These are phyloP conservation scores for Calameuta idolon DNA, from an alignment of 2,888 invertebrate genomes.

Conservation along the genomic window DNA sequence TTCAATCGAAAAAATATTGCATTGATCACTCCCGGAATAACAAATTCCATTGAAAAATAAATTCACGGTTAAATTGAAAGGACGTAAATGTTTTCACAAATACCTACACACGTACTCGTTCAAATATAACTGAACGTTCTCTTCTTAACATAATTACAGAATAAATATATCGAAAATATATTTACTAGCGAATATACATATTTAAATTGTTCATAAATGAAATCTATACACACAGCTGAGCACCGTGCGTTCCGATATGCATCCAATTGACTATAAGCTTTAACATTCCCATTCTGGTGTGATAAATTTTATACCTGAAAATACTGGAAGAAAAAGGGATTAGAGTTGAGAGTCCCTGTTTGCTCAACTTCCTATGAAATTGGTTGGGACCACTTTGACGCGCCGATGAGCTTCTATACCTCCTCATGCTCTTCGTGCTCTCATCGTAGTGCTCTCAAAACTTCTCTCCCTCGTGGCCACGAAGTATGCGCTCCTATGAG, in stretches of 20 bases:
- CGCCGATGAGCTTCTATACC: constrained; percentile 51
- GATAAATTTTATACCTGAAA: neutral
- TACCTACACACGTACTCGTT: too few species aligned
- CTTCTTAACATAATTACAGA: too few species aligned
- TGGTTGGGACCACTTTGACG: constrained; percentile 56
- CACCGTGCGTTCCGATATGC: neutral
- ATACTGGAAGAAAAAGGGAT: neutral
- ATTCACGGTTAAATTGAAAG: too few species aligned
- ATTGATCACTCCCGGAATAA: too few species aligned
- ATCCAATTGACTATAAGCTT: neutral
- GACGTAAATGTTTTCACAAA: too few species aligned
- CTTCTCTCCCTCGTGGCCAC: constrained; percentile 28
- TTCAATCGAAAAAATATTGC: too few species aligned
- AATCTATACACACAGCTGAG: too few species aligned
- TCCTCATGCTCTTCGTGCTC: neutral
- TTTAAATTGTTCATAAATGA: too few species aligned
- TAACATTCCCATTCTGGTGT: neutral
- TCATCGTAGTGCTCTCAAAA: constrained; percentile 41
- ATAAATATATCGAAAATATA: too few species aligned
- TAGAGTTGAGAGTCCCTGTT: constrained; percentile 43
- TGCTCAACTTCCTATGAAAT: constrained; percentile 58
- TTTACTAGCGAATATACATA: too few species aligned
- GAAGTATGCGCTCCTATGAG: neutral
- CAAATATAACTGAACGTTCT: too few species aligned
- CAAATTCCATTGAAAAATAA: too few species aligned